Conservation (phyloP, 2,888 invertebrate genomes). For the Melipona beecheii region DNA sequence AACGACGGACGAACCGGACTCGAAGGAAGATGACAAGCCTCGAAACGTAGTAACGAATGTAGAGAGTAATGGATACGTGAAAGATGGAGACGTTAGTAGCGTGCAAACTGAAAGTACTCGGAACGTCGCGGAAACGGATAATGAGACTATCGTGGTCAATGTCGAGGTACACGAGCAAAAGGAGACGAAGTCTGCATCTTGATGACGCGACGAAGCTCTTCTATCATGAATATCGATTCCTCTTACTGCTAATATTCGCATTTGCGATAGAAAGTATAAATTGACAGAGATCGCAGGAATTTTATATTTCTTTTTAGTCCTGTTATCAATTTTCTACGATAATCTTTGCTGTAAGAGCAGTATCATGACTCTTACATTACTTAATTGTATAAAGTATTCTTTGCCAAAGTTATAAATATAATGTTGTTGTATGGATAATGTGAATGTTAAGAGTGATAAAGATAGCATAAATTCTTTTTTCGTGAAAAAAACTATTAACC, state of each 20-base stretch:
- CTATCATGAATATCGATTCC: neutral
- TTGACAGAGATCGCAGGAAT: neutral
- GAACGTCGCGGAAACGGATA: slow-evolving; percentile 44
- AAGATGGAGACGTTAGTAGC: slow-evolving; percentile 35
- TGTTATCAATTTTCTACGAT: neutral
- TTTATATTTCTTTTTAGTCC: neutral
- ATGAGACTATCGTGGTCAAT: slow-evolving; percentile 75
- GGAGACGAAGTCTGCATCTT: slow-evolving; percentile 49
- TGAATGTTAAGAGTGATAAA: slow-evolving; percentile 7
- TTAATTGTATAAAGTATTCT: neutral
- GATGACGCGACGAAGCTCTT: slow-evolving; percentile 24
- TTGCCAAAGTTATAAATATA: neutral
- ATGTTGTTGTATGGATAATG: neutral
- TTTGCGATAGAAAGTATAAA: neutral
- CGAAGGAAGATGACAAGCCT: slow-evolving; percentile 47
- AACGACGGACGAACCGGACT: slow-evolving; percentile 69
- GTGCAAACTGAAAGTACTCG: slow-evolving; percentile 44
- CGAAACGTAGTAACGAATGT: slow-evolving; percentile 32
- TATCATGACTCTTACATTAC: neutral
- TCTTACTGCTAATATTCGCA: slow-evolving; percentile 8
- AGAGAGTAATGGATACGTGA: slow-evolving; percentile 52
- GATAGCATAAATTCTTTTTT: neutral
- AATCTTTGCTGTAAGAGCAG: neutral
- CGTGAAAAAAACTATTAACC: neutral
- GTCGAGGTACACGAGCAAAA: slow-evolving; percentile 76